These are phyloP conservation scores for Cheirogaleus medius DNA, from an alignment of 2,113 vertebrate genomes.

Conservation along the genomic window DNA sequence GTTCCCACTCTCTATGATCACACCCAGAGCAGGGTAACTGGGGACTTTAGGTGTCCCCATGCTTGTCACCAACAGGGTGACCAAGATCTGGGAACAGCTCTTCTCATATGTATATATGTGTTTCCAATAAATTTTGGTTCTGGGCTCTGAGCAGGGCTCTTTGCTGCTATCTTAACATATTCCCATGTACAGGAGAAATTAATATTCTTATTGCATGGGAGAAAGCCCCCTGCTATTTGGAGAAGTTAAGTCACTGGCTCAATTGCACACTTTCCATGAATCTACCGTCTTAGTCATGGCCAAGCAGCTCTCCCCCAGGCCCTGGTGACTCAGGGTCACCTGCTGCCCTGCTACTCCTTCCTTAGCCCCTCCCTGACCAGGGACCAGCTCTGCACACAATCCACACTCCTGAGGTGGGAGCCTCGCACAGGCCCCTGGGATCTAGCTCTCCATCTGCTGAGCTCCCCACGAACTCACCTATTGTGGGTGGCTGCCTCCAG, in stretches of 20 bases:
- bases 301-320: background rate
- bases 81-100: background rate
- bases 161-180: background rate
- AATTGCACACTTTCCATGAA: too few species aligned
- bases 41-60: background rate
- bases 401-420: rapidly evolving
- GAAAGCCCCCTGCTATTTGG: background rate
- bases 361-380: background rate
- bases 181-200: background rate
- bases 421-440: background rate
- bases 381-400: background rate
- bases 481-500: conserved; percentile 95
- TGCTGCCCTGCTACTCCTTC: background rate
- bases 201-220: background rate
- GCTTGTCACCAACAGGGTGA: background rate
- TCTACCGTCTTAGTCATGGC: background rate
- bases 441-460: background rate
- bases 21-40: background rate
- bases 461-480: conserved; percentile 83
- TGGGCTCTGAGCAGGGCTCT: background rate
- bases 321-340: background rate
- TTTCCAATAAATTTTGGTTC: background rate
- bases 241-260: background rate
- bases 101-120: background rate
- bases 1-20: too few species aligned